These are phyloP conservation scores for Fringilla coelebs DNA, from an alignment of 2,797 vertebrate species.

Conservation along the genomic window DNA sequence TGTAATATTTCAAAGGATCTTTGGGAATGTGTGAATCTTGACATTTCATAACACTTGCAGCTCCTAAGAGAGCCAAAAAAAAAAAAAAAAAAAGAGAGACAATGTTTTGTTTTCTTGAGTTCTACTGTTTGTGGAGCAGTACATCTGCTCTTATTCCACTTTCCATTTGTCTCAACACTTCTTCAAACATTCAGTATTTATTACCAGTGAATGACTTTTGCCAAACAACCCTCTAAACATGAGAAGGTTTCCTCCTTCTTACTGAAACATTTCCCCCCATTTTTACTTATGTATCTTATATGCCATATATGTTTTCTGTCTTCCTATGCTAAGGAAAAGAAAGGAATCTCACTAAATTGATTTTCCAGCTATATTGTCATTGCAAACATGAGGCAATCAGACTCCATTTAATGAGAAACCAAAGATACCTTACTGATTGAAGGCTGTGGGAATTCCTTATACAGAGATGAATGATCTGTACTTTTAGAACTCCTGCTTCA, in stretches of 20 bases:
- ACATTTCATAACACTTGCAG: background rate
- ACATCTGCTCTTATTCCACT: background rate
- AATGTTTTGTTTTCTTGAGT: background rate
- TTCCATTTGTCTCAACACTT: background rate
- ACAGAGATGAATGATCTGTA: background rate
- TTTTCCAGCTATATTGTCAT: background rate
- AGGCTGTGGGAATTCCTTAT: background rate
- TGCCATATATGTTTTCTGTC: background rate
- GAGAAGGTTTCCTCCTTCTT: background rate
- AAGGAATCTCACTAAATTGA: background rate
- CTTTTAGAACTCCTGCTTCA: background rate
- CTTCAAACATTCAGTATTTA: background rate
- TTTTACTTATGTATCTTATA: background rate
- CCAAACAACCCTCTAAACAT: background rate
- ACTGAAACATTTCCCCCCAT: background rate
- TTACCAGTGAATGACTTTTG: background rate
- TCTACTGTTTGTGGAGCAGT: background rate
- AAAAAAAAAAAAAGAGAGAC: rapidly evolving
- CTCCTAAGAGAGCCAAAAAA: background rate
- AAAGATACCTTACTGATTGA: background rate
- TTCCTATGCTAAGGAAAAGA: background rate
- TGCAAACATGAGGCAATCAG: background rate
- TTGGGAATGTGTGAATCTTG: background rate
- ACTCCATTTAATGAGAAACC: background rate
- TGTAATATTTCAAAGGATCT: background rate